Conservation (phyloP, 2,797 vertebrate genomes). For the Platyrinchus mystaceus region DNA sequence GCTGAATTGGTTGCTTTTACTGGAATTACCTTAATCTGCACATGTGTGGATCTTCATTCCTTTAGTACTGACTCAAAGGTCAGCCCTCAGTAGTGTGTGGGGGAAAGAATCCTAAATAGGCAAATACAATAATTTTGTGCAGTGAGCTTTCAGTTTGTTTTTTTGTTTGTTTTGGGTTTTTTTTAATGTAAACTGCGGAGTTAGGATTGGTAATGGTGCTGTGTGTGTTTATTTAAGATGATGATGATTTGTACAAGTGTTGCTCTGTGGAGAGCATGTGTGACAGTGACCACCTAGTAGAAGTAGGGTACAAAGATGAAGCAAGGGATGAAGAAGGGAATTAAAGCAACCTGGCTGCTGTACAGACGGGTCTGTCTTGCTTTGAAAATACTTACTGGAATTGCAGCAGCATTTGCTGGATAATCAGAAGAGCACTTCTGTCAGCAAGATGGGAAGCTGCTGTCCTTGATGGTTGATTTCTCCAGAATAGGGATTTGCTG, state of each 20-base stretch:
- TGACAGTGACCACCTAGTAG: background rate
- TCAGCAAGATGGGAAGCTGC: conserved; percentile 27
- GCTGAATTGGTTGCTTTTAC: background rate
- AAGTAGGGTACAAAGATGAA: background rate
- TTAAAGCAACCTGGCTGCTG: background rate
- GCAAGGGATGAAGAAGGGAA: background rate
- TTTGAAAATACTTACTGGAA: background rate
- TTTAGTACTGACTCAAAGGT: background rate
- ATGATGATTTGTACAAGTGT: background rate
- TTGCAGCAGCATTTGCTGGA: background rate
- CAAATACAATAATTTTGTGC: background rate
- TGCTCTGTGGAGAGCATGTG: background rate
- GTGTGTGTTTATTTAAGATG: background rate
- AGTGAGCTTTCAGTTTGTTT: background rate
- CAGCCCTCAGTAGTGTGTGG: accelerated
- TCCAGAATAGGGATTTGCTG: background rate
- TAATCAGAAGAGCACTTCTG: conserved; percentile 11
- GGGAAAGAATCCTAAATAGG: background rate
- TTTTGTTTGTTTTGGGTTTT: no score
- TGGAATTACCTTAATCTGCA: background rate
- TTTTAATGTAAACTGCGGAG: no score
- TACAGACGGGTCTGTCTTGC: background rate
- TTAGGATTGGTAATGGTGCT: background rate
- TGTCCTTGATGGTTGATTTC: background rate
- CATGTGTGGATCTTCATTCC: background rate